Conservation (phyloP, 2,888 invertebrate species). For the Aphrophora alni region DNA sequence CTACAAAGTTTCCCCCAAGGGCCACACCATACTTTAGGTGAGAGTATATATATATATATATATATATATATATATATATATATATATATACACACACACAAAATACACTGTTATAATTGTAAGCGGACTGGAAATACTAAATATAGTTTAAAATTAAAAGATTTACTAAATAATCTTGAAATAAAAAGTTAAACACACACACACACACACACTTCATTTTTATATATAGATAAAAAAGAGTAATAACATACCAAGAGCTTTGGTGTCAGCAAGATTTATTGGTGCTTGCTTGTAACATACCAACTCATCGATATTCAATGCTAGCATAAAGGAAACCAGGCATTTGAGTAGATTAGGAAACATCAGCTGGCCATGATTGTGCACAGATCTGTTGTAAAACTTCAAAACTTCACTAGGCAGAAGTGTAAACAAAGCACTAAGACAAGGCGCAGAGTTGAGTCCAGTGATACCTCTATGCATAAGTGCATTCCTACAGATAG, state of each 20-base stretch:
- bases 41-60: too few relatives aligned
- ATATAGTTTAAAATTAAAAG: too few relatives aligned
- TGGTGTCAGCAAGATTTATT: conserved; percentile 57
- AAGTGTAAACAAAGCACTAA: conserved; percentile 58
- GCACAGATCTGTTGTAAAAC: conserved; percentile 64
- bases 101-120: too few relatives aligned
- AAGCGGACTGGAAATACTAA: too few relatives aligned
- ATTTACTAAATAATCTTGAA: too few relatives aligned
- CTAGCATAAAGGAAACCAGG: conserved; percentile 62
- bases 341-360: conserved; percentile 66
- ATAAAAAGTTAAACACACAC: too few relatives aligned
- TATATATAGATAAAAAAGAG: too few relatives aligned
- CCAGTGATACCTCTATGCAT: conserved; percentile 62
- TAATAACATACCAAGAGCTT: conserved; percentile 51
- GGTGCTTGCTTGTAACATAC: conserved; percentile 61
- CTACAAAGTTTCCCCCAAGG: too few relatives aligned
- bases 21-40: too few relatives aligned
- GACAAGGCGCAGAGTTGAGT: conserved; percentile 63
- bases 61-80: too few relatives aligned
- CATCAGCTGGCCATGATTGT: conserved; percentile 65
- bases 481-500: conserved; percentile 61
- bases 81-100: too few relatives aligned
- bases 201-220: too few relatives aligned
- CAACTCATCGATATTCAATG: conserved; percentile 62
- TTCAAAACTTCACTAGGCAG: conserved; percentile 61